Percentiles rank a stretch among this genome's conserved stretches.
Evolutionary conservation across 1,140 invertebrate species (phyloP).

Genomic region (Brachionus calyciflorus): DNA sequence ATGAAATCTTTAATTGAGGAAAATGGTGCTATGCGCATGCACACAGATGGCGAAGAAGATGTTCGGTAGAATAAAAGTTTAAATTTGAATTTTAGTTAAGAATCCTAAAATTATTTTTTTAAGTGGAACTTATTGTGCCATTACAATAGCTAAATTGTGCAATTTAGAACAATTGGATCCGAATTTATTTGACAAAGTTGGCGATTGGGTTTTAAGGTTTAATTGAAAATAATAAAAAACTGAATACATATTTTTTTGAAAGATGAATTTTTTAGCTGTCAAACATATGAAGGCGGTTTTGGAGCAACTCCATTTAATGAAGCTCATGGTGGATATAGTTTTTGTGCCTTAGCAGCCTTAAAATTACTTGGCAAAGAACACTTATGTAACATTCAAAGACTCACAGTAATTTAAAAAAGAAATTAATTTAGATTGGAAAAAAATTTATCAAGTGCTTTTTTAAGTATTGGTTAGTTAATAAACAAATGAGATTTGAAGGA

Average conservation of each 20-base stretch:
- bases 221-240: conserved; percentile 37
- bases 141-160: conserved; percentile 80
- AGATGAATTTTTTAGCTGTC: conserved; percentile 65
- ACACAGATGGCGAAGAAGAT: conserved; percentile 82
- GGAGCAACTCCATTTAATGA: conserved; percentile 87
- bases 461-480: conserved; percentile 77
- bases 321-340: conserved; percentile 96
- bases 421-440: too few species aligned
- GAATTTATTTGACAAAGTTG: conserved; percentile 74
- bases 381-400: conserved; percentile 72
- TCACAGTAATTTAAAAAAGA: conserved; percentile 67
- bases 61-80: too few species aligned
- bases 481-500: conserved; percentile 84
- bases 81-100: too few species aligned
- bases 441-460: conserved; percentile 18
- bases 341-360: conserved; percentile 87
- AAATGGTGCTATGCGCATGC: conserved; percentile 23
- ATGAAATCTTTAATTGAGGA: conserved; percentile 21
- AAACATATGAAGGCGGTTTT: conserved; percentile 98
- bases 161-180: conserved; percentile 71
- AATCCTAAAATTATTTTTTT: too few species aligned
- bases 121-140: conserved; percentile 90
- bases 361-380: conserved; percentile 75
- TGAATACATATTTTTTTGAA: neutral
- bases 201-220: conserved; percentile 82